Evolutionary conservation across 2,113 vertebrate species (phyloP).

Genomic region (Odocoileus virginianus): DNA sequence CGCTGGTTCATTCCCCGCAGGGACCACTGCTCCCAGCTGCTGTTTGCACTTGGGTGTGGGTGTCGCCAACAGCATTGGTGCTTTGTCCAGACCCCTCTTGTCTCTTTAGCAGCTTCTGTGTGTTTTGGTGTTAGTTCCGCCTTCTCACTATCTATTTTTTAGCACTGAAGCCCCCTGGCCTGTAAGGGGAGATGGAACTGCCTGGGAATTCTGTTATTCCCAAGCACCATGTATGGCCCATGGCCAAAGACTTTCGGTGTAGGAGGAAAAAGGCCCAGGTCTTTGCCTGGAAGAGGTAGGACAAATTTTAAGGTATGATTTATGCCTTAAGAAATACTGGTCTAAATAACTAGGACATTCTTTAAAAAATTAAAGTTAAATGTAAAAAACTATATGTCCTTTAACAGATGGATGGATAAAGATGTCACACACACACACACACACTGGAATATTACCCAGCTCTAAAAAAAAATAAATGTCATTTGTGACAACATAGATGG

Average conservation of each 20-base stretch:
- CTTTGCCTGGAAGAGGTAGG: not conserved
- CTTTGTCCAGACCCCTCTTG: not conserved
- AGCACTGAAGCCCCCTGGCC: not conserved
- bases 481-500: not conserved
- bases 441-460: not conserved
- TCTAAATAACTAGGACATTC: conserved; percentile 5
- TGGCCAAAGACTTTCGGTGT: not conserved
- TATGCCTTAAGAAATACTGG: not conserved
- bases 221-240: not conserved
- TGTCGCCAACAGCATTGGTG: not conserved
- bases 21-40: not conserved
- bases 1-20: not conserved
- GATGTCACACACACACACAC: not conserved
- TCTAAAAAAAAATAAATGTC: not conserved
- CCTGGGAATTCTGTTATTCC: not conserved
- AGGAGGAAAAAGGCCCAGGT: not conserved
- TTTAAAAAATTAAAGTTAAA: not conserved
- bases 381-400: not conserved
- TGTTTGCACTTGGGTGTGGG: not conserved
- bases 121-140: not conserved
- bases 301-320: not conserved
- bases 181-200: not conserved
- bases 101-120: not conserved
- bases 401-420: not conserved
- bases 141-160: not conserved